These are phyloP conservation scores for Chirona hameri DNA, from an alignment of 2,888 invertebrate genomes.

Conservation along the genomic window DNA sequence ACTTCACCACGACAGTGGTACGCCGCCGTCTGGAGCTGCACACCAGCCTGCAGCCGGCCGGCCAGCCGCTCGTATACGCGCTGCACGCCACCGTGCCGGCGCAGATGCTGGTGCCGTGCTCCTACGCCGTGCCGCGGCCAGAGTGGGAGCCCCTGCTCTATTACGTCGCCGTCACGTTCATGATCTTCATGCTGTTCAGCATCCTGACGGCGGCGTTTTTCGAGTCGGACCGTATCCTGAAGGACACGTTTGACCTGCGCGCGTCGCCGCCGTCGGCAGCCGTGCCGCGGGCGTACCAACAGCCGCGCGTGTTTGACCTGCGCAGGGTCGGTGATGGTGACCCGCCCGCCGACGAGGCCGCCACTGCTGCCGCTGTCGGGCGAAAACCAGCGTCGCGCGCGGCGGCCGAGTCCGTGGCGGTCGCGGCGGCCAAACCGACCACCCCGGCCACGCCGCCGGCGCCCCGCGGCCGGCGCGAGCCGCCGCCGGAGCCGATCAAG, in stretches of 20 bases:
- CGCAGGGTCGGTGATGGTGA: neutral
- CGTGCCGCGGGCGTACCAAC: neutral
- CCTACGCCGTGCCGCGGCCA: slow-evolving; percentile 65
- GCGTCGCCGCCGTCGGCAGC: neutral
- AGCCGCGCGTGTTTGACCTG: neutral
- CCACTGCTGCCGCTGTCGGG: neutral
- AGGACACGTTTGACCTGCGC: slow-evolving; percentile 52
- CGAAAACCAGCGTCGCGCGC: neutral
- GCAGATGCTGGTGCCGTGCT: slow-evolving; percentile 64
- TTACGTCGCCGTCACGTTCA: slow-evolving; percentile 58
- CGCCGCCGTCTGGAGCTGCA: slow-evolving; percentile 57
- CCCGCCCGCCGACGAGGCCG: too few species aligned
- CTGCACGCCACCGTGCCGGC: slow-evolving; percentile 63
- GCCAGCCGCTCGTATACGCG: slow-evolving; percentile 56
- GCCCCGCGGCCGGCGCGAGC: neutral
- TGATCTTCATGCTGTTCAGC: slow-evolving; percentile 60
- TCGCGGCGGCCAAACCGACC: neutral
- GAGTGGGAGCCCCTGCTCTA: slow-evolving; percentile 70
- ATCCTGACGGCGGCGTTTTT: slow-evolving; percentile 64
- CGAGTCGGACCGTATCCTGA: slow-evolving; percentile 67
- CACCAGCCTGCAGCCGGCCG: slow-evolving; percentile 40
- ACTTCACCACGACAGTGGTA: slow-evolving; percentile 74
- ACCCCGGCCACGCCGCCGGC: slow-evolving; percentile 2
- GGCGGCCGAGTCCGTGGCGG: neutral
- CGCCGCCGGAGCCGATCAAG: neutral